A percentile compares a stretch with the other conserved stretches of the same genome.
Evolutionary conservation across 2,113 vertebrate species (phyloP).

Genomic region (Zosterops pallidus): DNA sequence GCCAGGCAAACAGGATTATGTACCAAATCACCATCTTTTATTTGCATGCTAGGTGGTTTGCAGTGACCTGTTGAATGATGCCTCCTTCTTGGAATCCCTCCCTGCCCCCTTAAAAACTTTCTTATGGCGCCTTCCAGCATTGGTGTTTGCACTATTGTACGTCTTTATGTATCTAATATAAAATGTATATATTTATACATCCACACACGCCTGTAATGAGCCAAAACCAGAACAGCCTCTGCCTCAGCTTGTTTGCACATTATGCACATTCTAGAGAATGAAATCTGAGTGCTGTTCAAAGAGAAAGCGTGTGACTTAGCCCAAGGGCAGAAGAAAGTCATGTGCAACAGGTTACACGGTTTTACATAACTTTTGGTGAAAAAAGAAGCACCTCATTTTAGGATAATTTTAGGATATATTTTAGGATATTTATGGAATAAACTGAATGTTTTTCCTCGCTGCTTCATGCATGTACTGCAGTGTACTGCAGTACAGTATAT

Average conservation of each 20-base stretch:
- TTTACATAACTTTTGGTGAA: neutral
- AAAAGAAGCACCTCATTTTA: neutral
- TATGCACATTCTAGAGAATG: neutral
- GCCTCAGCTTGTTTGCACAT: conserved; percentile 28
- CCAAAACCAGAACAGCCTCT: neutral
- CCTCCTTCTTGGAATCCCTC: neutral
- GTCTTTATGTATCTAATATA: neutral
- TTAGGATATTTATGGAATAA: neutral
- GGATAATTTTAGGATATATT: neutral
- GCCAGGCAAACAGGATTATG: neutral
- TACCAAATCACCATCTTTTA: neutral
- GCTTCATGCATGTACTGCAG: neutral
- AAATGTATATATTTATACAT: neutral
- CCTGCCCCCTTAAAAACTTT: neutral
- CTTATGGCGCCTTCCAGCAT: rapidly evolving
- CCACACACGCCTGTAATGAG: neutral
- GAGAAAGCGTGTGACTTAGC: neutral
- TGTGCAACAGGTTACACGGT: neutral
- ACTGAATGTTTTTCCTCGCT: neutral
- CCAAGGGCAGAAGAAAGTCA: conserved; percentile 1
- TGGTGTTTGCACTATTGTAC: neutral
- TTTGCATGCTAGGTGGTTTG: neutral
- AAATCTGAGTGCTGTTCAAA: conserved; percentile 7
- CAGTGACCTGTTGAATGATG: neutral
- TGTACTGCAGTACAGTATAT: neutral